Evolutionary conservation across 2,888 invertebrate genomes (phyloP).

Genomic region (Synanthedon tipuliformis): DNA sequence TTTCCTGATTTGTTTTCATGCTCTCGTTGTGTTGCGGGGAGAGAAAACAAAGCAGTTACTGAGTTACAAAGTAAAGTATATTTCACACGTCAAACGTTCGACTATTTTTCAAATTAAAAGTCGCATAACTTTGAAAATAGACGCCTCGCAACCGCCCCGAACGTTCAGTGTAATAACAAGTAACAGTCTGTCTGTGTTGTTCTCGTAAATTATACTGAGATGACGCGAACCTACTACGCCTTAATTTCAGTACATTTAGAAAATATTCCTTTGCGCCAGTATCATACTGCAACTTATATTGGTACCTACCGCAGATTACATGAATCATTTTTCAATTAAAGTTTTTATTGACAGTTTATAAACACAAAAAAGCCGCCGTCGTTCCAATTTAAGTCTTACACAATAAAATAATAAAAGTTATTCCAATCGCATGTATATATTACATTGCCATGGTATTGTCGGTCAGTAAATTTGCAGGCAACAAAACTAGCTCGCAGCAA

Average conservation of each 20-base stretch:
- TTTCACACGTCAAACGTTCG: too few species aligned
- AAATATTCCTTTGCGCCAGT: neutral
- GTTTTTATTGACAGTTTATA: neutral
- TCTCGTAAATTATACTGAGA: too few species aligned
- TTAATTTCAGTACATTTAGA: too few species aligned
- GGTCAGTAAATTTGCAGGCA: too few species aligned
- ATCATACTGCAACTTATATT: conserved; percentile 3
- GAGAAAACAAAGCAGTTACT: too few species aligned
- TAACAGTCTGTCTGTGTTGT: neutral
- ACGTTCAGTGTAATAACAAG: neutral
- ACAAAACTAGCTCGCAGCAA: too few species aligned
- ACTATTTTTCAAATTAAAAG: too few species aligned
- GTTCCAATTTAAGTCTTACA: neutral
- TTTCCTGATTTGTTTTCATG: too few species aligned
- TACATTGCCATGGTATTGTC: too few species aligned
- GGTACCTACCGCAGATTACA: neutral
- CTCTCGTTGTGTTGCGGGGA: too few species aligned
- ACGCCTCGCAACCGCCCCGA: neutral
- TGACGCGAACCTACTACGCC: too few species aligned
- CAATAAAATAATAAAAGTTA: neutral
- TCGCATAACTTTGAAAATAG: neutral
- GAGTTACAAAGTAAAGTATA: too few species aligned
- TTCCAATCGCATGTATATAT: neutral
- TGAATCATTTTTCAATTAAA: neutral
- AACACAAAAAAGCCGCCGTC: neutral